A percentile compares a stretch with the other conserved stretches of the same genome.
These are phyloP conservation scores for Pseudococcus viburni DNA, from an alignment of 2,888 invertebrate species.

Conservation along the genomic window DNA sequence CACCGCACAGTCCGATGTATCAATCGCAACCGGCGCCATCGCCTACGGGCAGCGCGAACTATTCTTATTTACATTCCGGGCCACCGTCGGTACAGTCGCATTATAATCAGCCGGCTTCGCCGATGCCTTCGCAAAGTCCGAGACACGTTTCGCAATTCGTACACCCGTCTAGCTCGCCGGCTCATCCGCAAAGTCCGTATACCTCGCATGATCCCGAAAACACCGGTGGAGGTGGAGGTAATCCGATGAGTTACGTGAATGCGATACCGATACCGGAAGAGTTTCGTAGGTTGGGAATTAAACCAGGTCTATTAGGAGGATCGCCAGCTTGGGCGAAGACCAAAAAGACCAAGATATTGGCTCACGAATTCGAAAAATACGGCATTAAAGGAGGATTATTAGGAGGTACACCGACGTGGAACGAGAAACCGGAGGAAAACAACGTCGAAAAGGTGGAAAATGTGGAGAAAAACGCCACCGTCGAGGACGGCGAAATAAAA, in stretches of 20 bases:
- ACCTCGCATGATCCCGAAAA: slow-evolving; percentile 68
- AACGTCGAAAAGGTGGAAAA: neutral
- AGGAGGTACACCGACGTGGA: slow-evolving; percentile 27
- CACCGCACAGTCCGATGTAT: slow-evolving; percentile 33
- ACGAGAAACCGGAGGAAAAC: neutral
- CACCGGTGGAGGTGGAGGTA: slow-evolving; percentile 60
- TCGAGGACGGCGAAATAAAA: neutral
- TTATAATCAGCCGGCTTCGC: slow-evolving; percentile 62
- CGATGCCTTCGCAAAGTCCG: slow-evolving; percentile 55
- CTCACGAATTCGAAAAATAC: slow-evolving; percentile 14
- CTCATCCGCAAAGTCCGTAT: slow-evolving; percentile 66
- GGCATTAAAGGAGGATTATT: slow-evolving; percentile 4
- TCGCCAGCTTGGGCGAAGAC: slow-evolving; percentile 49
- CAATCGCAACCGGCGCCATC: neutral
- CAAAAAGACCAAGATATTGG: neutral
- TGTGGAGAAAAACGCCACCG: neutral
- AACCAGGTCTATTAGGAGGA: slow-evolving; percentile 62
- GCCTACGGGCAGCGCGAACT: slow-evolving; percentile 47
- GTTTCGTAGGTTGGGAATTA: slow-evolving; percentile 59
- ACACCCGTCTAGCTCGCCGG: slow-evolving; percentile 70
- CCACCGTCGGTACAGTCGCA: slow-evolving; percentile 62
- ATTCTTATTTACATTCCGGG: slow-evolving; percentile 61
- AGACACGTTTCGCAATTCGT: slow-evolving; percentile 57
- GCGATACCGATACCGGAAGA: slow-evolving; percentile 63
- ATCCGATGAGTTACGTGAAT: slow-evolving; percentile 43